Evolutionary conservation across 2,113 vertebrate genomes (phyloP).

Genomic region (Brachyistius frenatus): DNA sequence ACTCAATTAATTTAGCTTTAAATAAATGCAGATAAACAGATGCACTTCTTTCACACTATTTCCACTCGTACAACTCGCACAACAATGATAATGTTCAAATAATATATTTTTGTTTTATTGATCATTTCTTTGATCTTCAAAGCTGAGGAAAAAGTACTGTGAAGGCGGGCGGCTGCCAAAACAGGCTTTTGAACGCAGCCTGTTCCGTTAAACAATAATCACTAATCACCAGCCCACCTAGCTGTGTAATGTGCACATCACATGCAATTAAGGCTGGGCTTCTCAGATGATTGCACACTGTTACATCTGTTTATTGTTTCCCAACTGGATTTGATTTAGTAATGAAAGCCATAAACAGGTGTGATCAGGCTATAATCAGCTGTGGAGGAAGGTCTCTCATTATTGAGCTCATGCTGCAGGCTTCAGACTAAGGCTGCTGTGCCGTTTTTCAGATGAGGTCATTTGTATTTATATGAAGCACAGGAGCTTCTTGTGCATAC

Average conservation of each 20-base stretch:
- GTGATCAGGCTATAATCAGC: conserved; percentile 52
- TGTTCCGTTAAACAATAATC: background rate
- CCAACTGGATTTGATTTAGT: conserved; percentile 61
- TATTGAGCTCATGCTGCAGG: conserved; percentile 23
- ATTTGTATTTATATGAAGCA: conserved; percentile 63
- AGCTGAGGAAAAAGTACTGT: background rate
- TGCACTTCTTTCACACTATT: background rate
- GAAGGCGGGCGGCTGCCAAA: background rate
- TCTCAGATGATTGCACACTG: conserved; percentile 20
- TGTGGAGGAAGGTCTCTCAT: conserved; percentile 41
- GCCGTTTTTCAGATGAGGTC: conserved; percentile 72
- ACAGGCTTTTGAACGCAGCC: background rate
- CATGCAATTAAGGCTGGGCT: conserved; percentile 11
- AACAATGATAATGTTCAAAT: too few relatives aligned
- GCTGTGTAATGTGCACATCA: conserved; percentile 14
- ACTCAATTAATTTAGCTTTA: background rate
- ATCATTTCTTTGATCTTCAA: too few relatives aligned
- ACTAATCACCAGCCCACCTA: background rate
- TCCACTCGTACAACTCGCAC: background rate
- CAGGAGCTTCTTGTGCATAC: conserved; percentile 60
- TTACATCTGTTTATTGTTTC: conserved; percentile 56
- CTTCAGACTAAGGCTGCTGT: conserved; percentile 44
- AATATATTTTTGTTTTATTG: too few relatives aligned
- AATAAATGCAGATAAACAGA: background rate
- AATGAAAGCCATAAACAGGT: conserved; percentile 66